Base-by-base conservation (phyloP, 2,888 invertebrate species). In the Lampropteryx suffumata region DNA sequence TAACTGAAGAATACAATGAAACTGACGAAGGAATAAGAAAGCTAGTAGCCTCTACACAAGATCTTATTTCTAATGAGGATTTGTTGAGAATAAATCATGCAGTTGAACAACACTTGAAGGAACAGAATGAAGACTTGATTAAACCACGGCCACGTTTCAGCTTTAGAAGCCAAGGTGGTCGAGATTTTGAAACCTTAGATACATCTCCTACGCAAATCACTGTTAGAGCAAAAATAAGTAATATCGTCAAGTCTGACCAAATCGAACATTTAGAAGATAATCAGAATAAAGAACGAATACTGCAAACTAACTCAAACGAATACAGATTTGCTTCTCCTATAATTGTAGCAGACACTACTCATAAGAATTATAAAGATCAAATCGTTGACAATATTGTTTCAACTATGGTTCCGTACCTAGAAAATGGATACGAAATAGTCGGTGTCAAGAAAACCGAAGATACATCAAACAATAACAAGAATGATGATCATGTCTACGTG, bases 51-150 rank as follows among this genome's bases (percentile, higher is more conserved):
- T 92, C 88, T 1, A 92, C 92, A 0, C 91, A 91, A 67, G 92
- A 93, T 71, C 76, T 93, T 7, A 92, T 94, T 51, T 87, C 92
- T 0, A 92, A 92, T 54, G 92, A 93, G 65, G 94, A 94, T 72
- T 86, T 94, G 6, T 62, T 93, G 7, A 91, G 90, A 65, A 94
- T 94, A 0, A 94, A 94, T 50, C 82, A 89, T 24, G 85, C 90
- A 0, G 81, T 75, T 6, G 89, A 89, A 64, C 81, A 79, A 57
- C 65, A 77, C 4, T 64, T 74, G 0, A 67, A 67, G 28, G 70
- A 74, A 6, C 71, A 77, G 35, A 72, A 69, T 9, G 85, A 89
- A 27, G 86, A 88, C 17, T 64, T 82, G 9, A 80, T 84, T 4
- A 87, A 82, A 67, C 79, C 85, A 2, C 65, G 71, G 30, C 52